These are phyloP conservation scores for Zele albiditarsus DNA, from an alignment of 2,888 invertebrate species.

Conservation along the genomic window DNA sequence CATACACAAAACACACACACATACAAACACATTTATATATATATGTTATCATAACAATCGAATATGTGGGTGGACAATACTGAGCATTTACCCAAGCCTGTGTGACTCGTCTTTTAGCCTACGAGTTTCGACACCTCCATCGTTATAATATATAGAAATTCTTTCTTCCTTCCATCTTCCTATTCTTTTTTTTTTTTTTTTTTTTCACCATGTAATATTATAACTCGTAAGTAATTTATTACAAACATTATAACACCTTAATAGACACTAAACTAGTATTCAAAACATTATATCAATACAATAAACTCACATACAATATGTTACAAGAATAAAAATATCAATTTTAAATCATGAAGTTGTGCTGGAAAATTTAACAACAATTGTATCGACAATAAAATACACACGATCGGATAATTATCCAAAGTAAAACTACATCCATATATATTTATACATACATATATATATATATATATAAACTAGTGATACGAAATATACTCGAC, in stretches of 20 bases:
- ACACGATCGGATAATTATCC: slow-evolving; percentile 38
- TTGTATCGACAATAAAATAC: slow-evolving; percentile 13
- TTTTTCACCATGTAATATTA: neutral
- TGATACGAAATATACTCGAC: slow-evolving; percentile 31
- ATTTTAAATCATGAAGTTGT: slow-evolving; percentile 2
- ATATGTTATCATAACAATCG: slow-evolving; percentile 60
- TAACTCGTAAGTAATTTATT: neutral
- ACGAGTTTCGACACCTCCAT: slow-evolving; percentile 51
- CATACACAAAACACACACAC: slow-evolving; percentile 52
- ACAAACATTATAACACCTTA: neutral
- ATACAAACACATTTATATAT: neutral
- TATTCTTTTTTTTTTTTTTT: neutral
- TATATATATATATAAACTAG: neutral
- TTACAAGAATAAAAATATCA: neutral
- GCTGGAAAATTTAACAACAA: slow-evolving; percentile 1
- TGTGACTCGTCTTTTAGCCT: slow-evolving; percentile 52
- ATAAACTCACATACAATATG: neutral
- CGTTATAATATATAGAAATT: slow-evolving; percentile 46
- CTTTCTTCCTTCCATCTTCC: neutral
- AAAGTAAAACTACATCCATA: slow-evolving; percentile 15
- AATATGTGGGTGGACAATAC: slow-evolving; percentile 68
- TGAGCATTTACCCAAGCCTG: slow-evolving; percentile 59
- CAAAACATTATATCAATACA: neutral
- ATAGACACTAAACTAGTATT: neutral
- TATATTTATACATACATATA: neutral